Evolutionary conservation across 1,140 invertebrate genomes (phyloP).

Genomic region (Megathymus violae): DNA sequence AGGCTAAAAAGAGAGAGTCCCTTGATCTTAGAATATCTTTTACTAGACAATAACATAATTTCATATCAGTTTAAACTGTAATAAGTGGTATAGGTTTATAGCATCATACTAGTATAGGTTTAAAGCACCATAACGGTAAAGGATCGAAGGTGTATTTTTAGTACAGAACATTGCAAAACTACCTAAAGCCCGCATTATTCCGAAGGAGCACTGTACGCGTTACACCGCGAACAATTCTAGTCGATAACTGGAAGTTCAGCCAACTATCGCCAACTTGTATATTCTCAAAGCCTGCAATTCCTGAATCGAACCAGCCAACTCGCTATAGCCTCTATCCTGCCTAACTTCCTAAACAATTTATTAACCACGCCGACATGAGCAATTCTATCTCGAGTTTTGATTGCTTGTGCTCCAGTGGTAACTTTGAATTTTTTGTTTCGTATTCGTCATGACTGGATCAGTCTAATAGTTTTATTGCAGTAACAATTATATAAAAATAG

Average conservation of each 20-base stretch:
- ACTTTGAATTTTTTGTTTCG: slow-evolving; percentile 25
- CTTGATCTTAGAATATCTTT: too few species aligned
- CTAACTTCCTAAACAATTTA: slow-evolving; percentile 39
- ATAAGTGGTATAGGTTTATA: too few species aligned
- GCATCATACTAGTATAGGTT: too few species aligned
- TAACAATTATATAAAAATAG: too few species aligned
- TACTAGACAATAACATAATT: too few species aligned
- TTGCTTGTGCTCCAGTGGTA: slow-evolving; percentile 25
- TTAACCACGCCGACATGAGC: slow-evolving; percentile 32
- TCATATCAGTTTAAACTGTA: too few species aligned
- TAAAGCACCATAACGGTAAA: not conserved
- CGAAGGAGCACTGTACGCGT: slow-evolving; percentile 16
- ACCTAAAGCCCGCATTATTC: slow-evolving; percentile 30
- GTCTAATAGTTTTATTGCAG: slow-evolving; percentile 7
- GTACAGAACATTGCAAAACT: not conserved
- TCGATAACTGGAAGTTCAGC: slow-evolving; percentile 32
- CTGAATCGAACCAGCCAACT: slow-evolving; percentile 35
- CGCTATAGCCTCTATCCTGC: slow-evolving; percentile 15
- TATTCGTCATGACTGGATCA: slow-evolving; percentile 13
- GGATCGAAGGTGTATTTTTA: not conserved
- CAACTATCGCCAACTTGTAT: slow-evolving; percentile 37
- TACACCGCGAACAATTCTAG: slow-evolving; percentile 30
- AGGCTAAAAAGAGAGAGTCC: too few species aligned
- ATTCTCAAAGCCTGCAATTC: slow-evolving; percentile 29
- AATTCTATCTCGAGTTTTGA: slow-evolving; percentile 35